Conservation (phyloP, 2,113 vertebrate genomes). For the Indri indri region DNA sequence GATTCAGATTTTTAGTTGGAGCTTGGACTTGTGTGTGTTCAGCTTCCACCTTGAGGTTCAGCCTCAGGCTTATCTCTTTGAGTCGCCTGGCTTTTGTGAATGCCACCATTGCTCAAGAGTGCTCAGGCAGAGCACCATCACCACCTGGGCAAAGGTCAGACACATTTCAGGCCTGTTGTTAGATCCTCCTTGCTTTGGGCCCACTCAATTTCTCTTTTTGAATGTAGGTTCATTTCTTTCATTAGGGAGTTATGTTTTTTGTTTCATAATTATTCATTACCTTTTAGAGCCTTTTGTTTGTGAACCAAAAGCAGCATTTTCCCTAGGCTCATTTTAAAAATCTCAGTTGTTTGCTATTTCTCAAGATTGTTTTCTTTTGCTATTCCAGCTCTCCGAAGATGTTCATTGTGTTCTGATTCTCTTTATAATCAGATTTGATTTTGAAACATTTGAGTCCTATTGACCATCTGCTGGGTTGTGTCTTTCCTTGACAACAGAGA, state of each 20-base stretch:
- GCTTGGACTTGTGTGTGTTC: neutral
- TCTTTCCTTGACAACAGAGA: neutral
- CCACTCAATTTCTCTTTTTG: neutral
- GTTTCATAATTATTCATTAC: neutral
- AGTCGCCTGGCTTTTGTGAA: neutral
- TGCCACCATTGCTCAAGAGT: neutral
- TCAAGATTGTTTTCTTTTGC: conserved; percentile 25
- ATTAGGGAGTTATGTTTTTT: neutral
- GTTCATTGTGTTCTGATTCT: conserved; percentile 47
- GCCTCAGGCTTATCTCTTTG: neutral
- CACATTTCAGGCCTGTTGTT: neutral
- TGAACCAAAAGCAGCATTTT: neutral
- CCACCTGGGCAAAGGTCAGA: neutral
- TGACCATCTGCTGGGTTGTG: neutral
- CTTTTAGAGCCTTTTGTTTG: neutral
- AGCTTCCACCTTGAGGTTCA: too few species aligned
- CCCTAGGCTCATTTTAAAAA: conserved; percentile 5
- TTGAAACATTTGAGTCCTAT: conserved; percentile 32
- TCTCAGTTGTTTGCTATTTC: neutral
- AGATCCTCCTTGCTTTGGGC: neutral
- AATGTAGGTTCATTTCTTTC: neutral
- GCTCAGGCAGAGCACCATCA: neutral
- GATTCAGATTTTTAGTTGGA: neutral
- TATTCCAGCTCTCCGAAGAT: neutral
- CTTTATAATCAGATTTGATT: conserved; percentile 45